Base-by-base conservation (phyloP, 2,888 invertebrate species). In the Mythimna albipuncta region DNA sequence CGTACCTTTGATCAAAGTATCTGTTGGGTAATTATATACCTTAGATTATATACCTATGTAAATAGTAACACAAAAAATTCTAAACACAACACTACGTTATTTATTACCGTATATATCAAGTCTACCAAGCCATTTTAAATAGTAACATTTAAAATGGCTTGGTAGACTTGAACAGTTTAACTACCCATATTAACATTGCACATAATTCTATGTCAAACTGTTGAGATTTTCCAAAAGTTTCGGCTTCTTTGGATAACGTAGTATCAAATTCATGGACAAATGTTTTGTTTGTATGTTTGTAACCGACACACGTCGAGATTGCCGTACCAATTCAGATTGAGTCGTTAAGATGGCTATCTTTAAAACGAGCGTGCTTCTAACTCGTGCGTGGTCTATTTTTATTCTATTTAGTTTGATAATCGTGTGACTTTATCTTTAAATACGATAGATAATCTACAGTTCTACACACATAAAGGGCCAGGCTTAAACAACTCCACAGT, bases 271-370 rank as follows among this genome's bases (percentile, higher is more conserved):
- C 66, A 81, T 19, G 64, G 64, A 62, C 66, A 62, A 19, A 38
- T 16, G 10, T 61, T 55, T 13, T 62, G 62, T 72, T 32, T 68
- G 50, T 81, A 35, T 41, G 50, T 81, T 81, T 76, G 72, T 79
- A 79, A 65, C 6, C 79, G 10, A 55, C 38, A 44, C 78, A 77
- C 68, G 72, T 71, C 55, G 52, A 58, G 76, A 79, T 21, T 68
- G 44, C 61, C 70, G 64, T 81, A 72, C 59, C 81, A 59, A 69
- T 80, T 77, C 54, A 66, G 21, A 73, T 81, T 52, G 44, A 6
- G 35, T 68, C 64, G 47, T 81, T 81, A 72, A 76, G 79, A 81
- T 76, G 32, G 35, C 32, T 63, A 68, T 79, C 72, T 81, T 76
- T 68, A 55, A 38, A 59, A 54, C 13, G 26, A 35, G 35, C 67